These are phyloP conservation scores for Rhinolophus sinicus DNA, from an alignment of 2,113 vertebrate species.

Conservation along the genomic window DNA sequence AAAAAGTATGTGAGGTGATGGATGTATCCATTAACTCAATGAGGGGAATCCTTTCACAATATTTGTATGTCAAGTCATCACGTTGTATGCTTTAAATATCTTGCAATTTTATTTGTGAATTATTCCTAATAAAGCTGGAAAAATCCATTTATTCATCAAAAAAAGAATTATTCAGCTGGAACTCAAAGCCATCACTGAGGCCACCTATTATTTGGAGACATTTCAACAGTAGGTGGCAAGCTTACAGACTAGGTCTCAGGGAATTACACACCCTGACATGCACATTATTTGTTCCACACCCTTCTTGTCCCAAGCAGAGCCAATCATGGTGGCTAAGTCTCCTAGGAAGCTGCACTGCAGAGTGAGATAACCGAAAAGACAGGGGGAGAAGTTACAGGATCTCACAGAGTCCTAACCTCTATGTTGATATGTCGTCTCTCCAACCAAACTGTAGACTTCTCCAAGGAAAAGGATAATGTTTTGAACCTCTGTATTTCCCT, in stretches of 20 bases:
- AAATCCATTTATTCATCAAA: background rate
- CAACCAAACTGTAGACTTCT: background rate
- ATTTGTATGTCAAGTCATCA: background rate
- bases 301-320: background rate
- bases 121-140: background rate
- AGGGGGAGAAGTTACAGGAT: fast-evolving
- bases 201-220: background rate
- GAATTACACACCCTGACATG: background rate
- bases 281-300: background rate
- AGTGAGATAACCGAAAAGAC: background rate
- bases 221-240: background rate
- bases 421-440: background rate
- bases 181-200: slow-evolving; percentile 14
- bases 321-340: background rate
- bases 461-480: background rate
- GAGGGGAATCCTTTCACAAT: background rate
- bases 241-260: background rate
- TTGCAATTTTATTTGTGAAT: background rate
- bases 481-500: background rate
- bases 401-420: background rate
- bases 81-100: background rate
- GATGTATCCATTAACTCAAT: background rate
- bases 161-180: background rate
- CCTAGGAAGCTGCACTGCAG: background rate
- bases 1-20: background rate